Evolutionary conservation across 1,140 invertebrate genomes (phyloP).

Genomic region (Scylla paramamosain): DNA sequence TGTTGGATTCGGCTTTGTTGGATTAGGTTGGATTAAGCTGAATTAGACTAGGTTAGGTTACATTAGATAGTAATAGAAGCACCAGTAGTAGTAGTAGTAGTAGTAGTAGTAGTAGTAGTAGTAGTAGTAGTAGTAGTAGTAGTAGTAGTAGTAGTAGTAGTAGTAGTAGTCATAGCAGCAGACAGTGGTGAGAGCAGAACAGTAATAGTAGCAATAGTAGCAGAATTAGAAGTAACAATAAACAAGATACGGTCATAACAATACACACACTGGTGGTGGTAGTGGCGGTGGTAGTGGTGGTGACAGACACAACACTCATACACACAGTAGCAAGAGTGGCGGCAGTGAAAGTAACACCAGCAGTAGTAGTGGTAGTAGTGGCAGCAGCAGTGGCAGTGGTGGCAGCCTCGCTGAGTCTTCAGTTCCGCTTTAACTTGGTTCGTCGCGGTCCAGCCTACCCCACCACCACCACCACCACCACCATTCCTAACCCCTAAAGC

Average conservation of each 20-base stretch:
- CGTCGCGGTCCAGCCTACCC: neutral
- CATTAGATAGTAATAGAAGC: neutral
- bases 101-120: slow-evolving; percentile 15
- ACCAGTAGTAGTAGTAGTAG: neutral
- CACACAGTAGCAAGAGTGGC: neutral
- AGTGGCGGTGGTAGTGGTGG: slow-evolving; percentile 10
- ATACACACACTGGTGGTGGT: neutral
- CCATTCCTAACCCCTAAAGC: neutral
- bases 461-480: neutral
- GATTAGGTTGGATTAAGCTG: neutral
- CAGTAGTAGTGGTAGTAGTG: neutral
- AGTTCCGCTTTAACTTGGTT: slow-evolving; percentile 45
- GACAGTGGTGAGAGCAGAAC: neutral
- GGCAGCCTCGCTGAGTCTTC: neutral
- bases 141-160: neutral
- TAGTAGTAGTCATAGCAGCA: neutral
- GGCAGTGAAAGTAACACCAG: neutral
- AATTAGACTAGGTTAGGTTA: neutral
- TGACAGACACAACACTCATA: neutral
- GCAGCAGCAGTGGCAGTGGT: neutral
- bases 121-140: neutral
- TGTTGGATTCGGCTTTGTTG: neutral
- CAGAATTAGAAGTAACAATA: neutral
- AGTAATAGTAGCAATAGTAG: neutral
- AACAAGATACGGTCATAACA: neutral